These are phyloP conservation scores for Dicyrtoma fusca DNA, from an alignment of 2,888 invertebrate species.

Conservation along the genomic window DNA sequence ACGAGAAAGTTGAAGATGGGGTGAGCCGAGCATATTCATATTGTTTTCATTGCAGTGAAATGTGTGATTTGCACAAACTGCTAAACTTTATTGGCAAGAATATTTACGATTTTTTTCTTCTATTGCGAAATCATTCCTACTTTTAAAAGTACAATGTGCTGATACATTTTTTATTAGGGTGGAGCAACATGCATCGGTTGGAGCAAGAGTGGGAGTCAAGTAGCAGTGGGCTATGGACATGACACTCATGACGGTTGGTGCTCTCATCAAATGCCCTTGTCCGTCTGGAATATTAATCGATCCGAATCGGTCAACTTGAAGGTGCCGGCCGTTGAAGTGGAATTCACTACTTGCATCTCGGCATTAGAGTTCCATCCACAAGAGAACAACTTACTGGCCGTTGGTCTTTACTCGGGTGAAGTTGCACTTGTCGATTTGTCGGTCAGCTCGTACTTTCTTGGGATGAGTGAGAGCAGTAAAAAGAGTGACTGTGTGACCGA, in stretches of 20 bases:
- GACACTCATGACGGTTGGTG: slow-evolving; percentile 51
- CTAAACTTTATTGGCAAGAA: too few species aligned
- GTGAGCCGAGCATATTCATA: too few species aligned
- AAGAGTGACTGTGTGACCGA: slow-evolving; percentile 43
- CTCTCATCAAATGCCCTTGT: slow-evolving; percentile 45
- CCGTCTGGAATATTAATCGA: slow-evolving; percentile 48
- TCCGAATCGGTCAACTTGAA: slow-evolving; percentile 15
- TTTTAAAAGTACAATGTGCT: too few species aligned
- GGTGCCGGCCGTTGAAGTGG: slow-evolving; percentile 46
- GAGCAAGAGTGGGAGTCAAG: slow-evolving; percentile 52
- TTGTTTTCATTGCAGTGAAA: too few species aligned
- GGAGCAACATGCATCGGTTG: slow-evolving; percentile 49
- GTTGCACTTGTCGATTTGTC: slow-evolving; percentile 48
- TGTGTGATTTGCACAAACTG: too few species aligned
- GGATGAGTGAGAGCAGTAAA: slow-evolving; percentile 28
- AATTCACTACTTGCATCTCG: slow-evolving; percentile 46
- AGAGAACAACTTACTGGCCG: slow-evolving; percentile 46
- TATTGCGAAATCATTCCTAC: too few species aligned
- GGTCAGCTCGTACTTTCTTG: slow-evolving; percentile 38
- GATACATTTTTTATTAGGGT: slow-evolving; percentile 40
- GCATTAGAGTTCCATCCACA: slow-evolving; percentile 51
- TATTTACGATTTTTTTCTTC: too few species aligned
- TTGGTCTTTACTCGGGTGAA: slow-evolving; percentile 51
- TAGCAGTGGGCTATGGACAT: slow-evolving; percentile 50
- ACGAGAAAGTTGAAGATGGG: slow-evolving; percentile 42